Percentiles rank a stretch among this genome's conserved stretches.
phyloP scores from a whole-genome alignment of 1,140 invertebrate species.

The Ganaspis sp. region DNA sequence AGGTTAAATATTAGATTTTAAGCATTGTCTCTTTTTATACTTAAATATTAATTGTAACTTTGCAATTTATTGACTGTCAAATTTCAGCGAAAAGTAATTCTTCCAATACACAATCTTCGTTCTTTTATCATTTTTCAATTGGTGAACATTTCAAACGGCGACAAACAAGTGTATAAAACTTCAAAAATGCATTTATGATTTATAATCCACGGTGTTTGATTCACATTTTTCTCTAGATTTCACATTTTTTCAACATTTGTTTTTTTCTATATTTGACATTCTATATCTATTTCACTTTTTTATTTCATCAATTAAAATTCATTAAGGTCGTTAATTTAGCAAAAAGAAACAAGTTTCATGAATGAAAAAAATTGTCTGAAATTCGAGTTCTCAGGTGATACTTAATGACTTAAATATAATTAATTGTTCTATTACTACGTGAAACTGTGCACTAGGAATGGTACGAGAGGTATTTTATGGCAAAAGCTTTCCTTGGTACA shows the following conservation, averaged over 20 bases:
- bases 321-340: too few relatives aligned
- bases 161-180: background rate
- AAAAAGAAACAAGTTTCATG: too few relatives aligned
- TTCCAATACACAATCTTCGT: background rate
- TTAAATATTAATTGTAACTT: slow-evolving; percentile 21
- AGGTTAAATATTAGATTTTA: slow-evolving; percentile 27
- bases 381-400: too few relatives aligned
- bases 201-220: background rate
- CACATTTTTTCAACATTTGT: too few relatives aligned
- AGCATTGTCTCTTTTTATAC: slow-evolving; percentile 12
- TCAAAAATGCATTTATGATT: background rate
- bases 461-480: background rate
- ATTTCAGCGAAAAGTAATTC: background rate
- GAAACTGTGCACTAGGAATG: slow-evolving; percentile 13
- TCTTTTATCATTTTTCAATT: background rate
- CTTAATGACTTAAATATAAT: too few relatives aligned
- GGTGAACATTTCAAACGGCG: background rate
- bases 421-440: background rate
- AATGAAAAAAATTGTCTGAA: too few relatives aligned
- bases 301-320: too few relatives aligned
- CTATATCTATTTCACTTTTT: too few relatives aligned
- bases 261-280: too few relatives aligned
- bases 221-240: too few relatives aligned
- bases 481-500: background rate
- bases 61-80: background rate